Evolutionary conservation across 2,797 vertebrate species (phyloP), one percentile per base, ranked within the genome.

Genomic region (Chromis chromis): DNA sequence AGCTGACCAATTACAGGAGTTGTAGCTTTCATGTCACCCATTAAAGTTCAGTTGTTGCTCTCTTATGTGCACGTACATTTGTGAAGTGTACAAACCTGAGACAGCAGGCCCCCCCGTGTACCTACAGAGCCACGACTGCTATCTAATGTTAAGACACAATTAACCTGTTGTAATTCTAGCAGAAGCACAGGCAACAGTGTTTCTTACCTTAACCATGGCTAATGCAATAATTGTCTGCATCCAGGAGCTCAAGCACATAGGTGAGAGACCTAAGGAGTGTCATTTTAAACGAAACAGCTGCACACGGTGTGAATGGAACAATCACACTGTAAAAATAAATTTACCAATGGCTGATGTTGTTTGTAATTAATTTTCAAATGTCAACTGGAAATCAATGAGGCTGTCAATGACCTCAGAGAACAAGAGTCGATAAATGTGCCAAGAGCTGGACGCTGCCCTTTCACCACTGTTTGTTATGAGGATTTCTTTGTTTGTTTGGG

Each of bases 401-500:
- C 65, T 56, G 85, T 82, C 65, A 48, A 62, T 84, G 27, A 67
- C 19, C 52, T 65, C 13, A 14, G 22, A 48, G 46, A 72, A 65
- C 25, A 22, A 22, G 14, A 40, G 54, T 77, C 71, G 49, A 61
- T 65, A 40, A 16, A 31, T 60, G 49, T 67, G 54, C 62, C 39
- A 7, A 53, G 22, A 57, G 50, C 33, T n/a, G 8, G 58, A 55
- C 2, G 48, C 63, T 65, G 27, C 4, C 33, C 12, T 70, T 65
- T 58, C 46, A 1, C 22, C 22, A 6, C 66, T 25, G 44, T 64
- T 73, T 65, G 61, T 65, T 63, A 33, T 7, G 53, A 69, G 31
- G 24, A 57, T 54, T 50, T 64, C n/a, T 84, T 66, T 75, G 39
- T 84, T 66, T 73, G 39, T 70, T 76, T 64, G 67, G n/a, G 44